Percentiles rank a stretch among this genome's conserved stretches.
Conservation (phyloP, 2,888 invertebrate genomes). For the Pterostichus madidus region DNA sequence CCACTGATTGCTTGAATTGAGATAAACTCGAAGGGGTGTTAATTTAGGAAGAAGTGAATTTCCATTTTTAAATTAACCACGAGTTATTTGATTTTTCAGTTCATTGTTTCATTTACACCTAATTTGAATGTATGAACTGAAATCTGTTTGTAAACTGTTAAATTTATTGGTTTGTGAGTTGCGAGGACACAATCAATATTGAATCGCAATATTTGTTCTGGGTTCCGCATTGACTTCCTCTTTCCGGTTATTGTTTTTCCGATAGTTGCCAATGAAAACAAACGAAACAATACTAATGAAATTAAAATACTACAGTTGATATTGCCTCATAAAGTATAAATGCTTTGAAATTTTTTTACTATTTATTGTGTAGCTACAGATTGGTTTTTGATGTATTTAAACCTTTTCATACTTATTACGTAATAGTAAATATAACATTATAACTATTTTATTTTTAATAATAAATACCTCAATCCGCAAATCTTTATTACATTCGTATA, state of each 20-base stretch:
- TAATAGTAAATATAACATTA: no score
- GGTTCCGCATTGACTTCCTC: constrained; percentile 14
- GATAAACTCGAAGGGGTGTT: not conserved
- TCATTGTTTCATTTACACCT: constrained; percentile 32
- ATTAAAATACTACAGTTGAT: not conserved
- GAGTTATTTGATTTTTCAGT: constrained; percentile 40
- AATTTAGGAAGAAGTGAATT: constrained; percentile 19
- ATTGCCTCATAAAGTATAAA: not conserved
- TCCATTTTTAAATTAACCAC: constrained; percentile 17
- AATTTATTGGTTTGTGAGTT: constrained; percentile 45
- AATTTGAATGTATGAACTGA: constrained; percentile 35
- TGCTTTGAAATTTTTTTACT: no score
- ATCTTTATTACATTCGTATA: no score
- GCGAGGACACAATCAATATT: constrained; percentile 45
- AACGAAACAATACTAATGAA: constrained; percentile 47
- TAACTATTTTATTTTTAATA: no score
- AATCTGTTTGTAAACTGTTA: constrained; percentile 43
- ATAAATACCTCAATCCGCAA: no score
- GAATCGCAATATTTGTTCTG: constrained; percentile 38
- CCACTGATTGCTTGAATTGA: no score
- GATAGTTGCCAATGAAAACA: constrained; percentile 24
- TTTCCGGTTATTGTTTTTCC: constrained; percentile 30
- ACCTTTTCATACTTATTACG: no score
- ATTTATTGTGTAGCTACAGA: no score
- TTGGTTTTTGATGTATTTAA: no score